phyloP scores from a whole-genome alignment of 2,888 invertebrate genomes.

The Pterostichus madidus region DNA sequence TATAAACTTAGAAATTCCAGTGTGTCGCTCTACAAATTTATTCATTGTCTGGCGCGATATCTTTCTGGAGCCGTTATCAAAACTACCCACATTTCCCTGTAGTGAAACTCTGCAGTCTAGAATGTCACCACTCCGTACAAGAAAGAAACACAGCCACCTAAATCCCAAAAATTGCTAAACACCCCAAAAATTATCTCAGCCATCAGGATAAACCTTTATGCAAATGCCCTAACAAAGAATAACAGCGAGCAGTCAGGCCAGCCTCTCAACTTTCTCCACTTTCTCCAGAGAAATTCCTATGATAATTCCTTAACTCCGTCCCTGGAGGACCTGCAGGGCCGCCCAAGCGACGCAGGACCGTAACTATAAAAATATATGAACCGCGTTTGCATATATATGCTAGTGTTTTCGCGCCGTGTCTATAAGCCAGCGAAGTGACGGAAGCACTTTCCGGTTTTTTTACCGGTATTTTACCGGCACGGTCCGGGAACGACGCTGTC shows the following conservation, averaged over 20 bases:
- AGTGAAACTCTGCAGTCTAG: constrained; percentile 24
- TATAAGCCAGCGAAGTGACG: constrained; percentile 25
- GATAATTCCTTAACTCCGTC: constrained; percentile 45
- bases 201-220: constrained; percentile 42
- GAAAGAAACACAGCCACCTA: constrained; percentile 13
- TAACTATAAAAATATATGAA: constrained; percentile 55
- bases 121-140: constrained; percentile 18
- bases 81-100: constrained; percentile 5
- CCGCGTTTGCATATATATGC: constrained; percentile 48
- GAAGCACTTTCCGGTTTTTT: constrained; percentile 42
- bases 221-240: constrained; percentile 31
- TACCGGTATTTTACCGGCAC: constrained; percentile 44
- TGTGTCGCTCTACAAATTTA: not conserved
- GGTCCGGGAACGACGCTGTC: constrained; percentile 16
- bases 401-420: constrained; percentile 37
- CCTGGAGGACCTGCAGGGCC: constrained; percentile 18
- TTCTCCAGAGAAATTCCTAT: constrained; percentile 39
- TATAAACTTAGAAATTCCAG: not conserved
- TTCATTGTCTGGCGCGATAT: not conserved
- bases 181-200: constrained; percentile 51
- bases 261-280: constrained; percentile 14
- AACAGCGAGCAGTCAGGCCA: constrained; percentile 8
- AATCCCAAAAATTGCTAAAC: constrained; percentile 46
- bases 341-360: constrained; percentile 24
- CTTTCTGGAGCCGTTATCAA: not conserved